Evolutionary conservation across 37 sponge, comb jelly and placozoan genomes (phyloP).

Genomic region (Bolinopsis microptera): DNA sequence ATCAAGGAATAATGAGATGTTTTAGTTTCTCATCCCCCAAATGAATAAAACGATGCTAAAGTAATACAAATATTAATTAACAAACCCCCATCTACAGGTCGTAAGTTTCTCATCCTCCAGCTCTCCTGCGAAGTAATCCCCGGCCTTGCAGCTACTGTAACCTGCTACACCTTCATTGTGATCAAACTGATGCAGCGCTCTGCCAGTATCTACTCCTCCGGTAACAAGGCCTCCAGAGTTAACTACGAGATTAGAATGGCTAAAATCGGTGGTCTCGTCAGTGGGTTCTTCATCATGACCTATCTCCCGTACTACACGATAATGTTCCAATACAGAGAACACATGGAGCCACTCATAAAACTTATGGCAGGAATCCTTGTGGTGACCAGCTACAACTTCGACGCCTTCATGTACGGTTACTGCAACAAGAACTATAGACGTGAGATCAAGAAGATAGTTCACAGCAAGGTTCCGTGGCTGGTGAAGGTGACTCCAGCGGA

Average conservation of each 20-base stretch:
- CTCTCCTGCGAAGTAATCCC: neutral
- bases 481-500: neutral
- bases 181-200: neutral
- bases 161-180: conserved; percentile 18
- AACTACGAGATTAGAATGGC: conserved; percentile 42
- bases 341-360: neutral
- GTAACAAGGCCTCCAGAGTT: neutral
- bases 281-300: conserved; percentile 17
- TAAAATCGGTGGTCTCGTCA: neutral
- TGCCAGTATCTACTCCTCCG: neutral
- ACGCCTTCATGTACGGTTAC: conserved; percentile 38
- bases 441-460: conserved; percentile 16
- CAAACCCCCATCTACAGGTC: neutral
- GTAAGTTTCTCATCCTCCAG: neutral
- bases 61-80: no score
- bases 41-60: no score
- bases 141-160: neutral
- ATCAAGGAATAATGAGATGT: no score
- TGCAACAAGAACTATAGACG: conserved; percentile 4
- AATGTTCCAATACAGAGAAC: neutral
- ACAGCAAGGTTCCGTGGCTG: conserved; percentile 14
- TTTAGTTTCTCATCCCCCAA: no score
- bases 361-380: neutral
- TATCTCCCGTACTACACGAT: conserved; percentile 29
- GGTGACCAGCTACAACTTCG: conserved; percentile 25